Percentiles rank a stretch among this genome's conserved stretches.
These are phyloP conservation scores for Aplochiton taeniatus DNA, from an alignment of 2,797 vertebrate species.

Conservation along the genomic window DNA sequence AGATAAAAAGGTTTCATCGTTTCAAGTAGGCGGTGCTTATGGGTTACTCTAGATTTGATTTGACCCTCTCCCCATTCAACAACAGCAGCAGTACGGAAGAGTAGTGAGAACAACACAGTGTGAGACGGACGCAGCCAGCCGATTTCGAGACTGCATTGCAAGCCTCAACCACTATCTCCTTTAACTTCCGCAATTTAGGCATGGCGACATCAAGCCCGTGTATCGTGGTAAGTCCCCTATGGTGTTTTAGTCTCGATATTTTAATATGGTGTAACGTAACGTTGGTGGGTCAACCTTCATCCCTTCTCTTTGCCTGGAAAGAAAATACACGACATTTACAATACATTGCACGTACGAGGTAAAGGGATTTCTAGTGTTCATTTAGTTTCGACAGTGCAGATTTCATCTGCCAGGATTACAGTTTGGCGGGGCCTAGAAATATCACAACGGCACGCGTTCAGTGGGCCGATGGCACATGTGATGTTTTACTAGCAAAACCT, in stretches of 20 bases:
- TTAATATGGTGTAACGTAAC: too few relatives aligned
- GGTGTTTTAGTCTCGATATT: too few relatives aligned
- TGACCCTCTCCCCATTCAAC: slow-evolving; percentile 8
- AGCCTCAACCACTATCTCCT: background rate
- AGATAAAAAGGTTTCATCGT: background rate
- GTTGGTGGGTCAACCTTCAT: too few relatives aligned
- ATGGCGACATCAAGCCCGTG: slow-evolving; percentile 76
- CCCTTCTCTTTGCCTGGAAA: too few relatives aligned
- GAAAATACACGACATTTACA: too few relatives aligned
- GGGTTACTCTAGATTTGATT: slow-evolving; percentile 24
- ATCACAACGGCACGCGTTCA: slow-evolving; percentile 23
- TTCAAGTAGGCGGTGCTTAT: slow-evolving; percentile 16
- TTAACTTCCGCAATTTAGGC: slow-evolving; percentile 16
- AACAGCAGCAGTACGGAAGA: background rate
- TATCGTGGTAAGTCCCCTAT: slow-evolving; percentile 72
- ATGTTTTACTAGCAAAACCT: slow-evolving; percentile 10
- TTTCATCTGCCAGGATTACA: too few relatives aligned
- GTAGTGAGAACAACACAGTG: background rate
- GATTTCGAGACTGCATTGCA: slow-evolving; percentile 11
- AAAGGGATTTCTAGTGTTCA: too few relatives aligned
- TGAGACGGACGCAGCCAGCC: background rate
- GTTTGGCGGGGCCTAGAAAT: slow-evolving; percentile 24
- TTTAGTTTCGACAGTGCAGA: too few relatives aligned
- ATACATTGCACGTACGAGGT: too few relatives aligned
- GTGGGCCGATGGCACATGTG: slow-evolving; percentile 29